A percentile compares a stretch with the other conserved stretches of the same genome.
phyloP scores from a whole-genome alignment of 2,113 vertebrate genomes.

The Cettia cetti region DNA sequence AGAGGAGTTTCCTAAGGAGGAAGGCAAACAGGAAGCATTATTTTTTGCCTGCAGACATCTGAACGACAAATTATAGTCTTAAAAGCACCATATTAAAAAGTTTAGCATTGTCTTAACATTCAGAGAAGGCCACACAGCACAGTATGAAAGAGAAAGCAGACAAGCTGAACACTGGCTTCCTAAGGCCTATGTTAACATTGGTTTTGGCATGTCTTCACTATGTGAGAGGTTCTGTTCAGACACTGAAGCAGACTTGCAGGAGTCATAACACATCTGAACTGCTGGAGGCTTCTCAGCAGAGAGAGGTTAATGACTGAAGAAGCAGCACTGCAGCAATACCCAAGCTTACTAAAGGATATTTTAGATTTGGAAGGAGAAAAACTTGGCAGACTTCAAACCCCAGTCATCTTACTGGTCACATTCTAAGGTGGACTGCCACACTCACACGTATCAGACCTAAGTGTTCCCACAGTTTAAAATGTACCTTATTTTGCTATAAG shows the following conservation, averaged over 20 bases:
- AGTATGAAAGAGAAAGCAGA: neutral
- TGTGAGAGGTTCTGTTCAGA: neutral
- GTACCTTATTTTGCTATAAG: neutral
- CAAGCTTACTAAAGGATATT: neutral
- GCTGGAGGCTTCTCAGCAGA: neutral
- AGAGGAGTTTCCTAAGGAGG: constrained; percentile 87
- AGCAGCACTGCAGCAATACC: neutral
- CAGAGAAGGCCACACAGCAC: neutral
- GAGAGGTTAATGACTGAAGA: neutral
- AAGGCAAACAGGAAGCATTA: neutral
- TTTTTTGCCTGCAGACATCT: neutral
- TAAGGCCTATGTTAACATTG: neutral
- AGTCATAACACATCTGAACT: neutral
- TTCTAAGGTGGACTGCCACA: neutral
- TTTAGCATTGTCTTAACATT: neutral
- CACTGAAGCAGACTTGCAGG: neutral
- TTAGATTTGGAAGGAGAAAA: neutral
- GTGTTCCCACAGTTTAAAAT: neutral
- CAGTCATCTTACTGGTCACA: neutral
- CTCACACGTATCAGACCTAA: neutral
- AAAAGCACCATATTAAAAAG: neutral
- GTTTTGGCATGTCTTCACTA: neutral
- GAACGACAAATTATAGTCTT: neutral
- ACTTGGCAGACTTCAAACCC: neutral
- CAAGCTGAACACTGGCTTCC: neutral